These are phyloP conservation scores for Gymnoscelis rufifasciata DNA, from an alignment of 2,888 invertebrate genomes.

Conservation along the genomic window DNA sequence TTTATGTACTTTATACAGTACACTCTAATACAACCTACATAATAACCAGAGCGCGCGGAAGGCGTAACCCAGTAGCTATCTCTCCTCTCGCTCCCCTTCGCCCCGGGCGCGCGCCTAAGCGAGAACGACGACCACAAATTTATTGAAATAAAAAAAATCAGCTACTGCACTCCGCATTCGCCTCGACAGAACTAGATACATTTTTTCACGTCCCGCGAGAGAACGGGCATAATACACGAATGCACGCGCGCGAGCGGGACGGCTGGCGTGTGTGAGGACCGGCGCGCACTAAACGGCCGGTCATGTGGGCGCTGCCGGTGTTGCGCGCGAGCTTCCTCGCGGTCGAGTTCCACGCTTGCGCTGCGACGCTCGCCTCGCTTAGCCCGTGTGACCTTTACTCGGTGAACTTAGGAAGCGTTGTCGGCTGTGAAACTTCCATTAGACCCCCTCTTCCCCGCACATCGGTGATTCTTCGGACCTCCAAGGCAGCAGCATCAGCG, in stretches of 20 bases:
- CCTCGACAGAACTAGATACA: constrained; percentile 78
- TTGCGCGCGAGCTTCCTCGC: constrained; percentile 75
- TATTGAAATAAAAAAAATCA: constrained; percentile 75
- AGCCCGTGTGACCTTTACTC: constrained; percentile 75
- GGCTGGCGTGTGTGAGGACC: constrained; percentile 42
- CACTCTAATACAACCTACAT: constrained; percentile 76
- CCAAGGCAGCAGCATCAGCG: constrained; percentile 55
- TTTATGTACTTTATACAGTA: constrained; percentile 62
- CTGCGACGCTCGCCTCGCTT: constrained; percentile 72
- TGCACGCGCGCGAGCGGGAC: constrained; percentile 50
- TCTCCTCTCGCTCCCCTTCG: constrained; percentile 65
- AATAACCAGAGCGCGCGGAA: constrained; percentile 75
- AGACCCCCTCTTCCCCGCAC: constrained; percentile 68
- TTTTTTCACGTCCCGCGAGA: constrained; percentile 69
- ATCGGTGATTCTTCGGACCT: constrained; percentile 49
- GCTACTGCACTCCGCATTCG: constrained; percentile 78
- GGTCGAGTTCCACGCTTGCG: constrained; percentile 71
- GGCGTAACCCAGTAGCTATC: constrained; percentile 78
- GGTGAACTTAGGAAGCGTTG: constrained; percentile 78
- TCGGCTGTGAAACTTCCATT: constrained; percentile 73
- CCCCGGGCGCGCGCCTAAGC: constrained; percentile 72
- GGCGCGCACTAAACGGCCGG: constrained; percentile 65
- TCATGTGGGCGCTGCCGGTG: constrained; percentile 78
- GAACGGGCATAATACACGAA: constrained; percentile 40
- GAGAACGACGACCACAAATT: constrained; percentile 77